Conservation (phyloP, 2,888 invertebrate genomes). For the Mycalesis mineus region DNA sequence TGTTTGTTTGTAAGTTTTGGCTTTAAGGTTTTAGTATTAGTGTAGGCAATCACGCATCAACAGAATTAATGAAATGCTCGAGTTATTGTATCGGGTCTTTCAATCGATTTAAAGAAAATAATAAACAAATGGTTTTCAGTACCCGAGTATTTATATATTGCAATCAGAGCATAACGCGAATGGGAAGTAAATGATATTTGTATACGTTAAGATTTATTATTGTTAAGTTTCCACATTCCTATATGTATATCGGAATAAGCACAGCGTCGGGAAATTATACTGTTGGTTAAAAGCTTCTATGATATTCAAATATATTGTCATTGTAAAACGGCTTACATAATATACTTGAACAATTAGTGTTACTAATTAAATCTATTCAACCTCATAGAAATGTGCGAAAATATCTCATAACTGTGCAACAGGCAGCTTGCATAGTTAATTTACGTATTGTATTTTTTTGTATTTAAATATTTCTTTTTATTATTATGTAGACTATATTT, state of each 20-base stretch:
- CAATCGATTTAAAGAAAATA: neutral
- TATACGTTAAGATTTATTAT: neutral
- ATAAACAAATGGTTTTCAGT: neutral
- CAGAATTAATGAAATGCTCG: constrained; percentile 4
- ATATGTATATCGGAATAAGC: neutral
- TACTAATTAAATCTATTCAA: no score
- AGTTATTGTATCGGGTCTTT: constrained; percentile 12
- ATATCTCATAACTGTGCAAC: no score
- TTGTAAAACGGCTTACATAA: neutral
- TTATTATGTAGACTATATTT: neutral
- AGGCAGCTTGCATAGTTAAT: no score
- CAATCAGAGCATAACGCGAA: neutral
- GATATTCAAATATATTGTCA: neutral
- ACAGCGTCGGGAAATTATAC: neutral
- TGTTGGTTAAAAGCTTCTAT: neutral
- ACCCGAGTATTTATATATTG: neutral
- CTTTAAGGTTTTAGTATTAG: constrained; percentile 17
- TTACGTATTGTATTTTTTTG: no score
- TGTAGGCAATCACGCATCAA: neutral
- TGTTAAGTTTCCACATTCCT: constrained; percentile 69
- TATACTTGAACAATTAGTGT: no score
- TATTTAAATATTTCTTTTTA: neutral
- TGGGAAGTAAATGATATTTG: constrained; percentile 1
- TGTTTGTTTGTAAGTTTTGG: constrained; percentile 17
- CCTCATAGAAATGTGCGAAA: no score